These are phyloP conservation scores for Gymnocypris eckloni DNA, from an alignment of 2,797 vertebrate genomes.

Conservation along the genomic window DNA sequence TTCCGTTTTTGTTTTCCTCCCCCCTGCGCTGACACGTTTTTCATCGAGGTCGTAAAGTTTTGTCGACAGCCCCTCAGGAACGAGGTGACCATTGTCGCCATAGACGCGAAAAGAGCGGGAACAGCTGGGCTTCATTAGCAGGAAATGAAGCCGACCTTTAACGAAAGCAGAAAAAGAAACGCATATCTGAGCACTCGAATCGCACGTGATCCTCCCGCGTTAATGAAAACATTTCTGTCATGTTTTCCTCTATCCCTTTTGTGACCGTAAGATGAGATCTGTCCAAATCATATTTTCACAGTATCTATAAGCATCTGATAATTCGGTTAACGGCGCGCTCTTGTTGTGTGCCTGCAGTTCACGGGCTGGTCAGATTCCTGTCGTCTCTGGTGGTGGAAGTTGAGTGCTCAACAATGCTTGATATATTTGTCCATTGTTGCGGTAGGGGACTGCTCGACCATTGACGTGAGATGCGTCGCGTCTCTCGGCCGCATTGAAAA, in stretches of 20 bases:
- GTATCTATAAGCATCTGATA: conserved; percentile 41
- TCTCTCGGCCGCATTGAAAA: conserved; percentile 47
- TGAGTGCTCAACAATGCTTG: conserved; percentile 42
- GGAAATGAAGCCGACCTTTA: conserved; percentile 66
- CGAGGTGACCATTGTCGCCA: conserved; percentile 62
- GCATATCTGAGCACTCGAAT: conserved; percentile 47
- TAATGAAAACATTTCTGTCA: conserved; percentile 52
- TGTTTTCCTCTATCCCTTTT: conserved; percentile 41
- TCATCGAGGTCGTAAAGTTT: conserved; percentile 56
- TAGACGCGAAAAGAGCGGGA: conserved; percentile 58
- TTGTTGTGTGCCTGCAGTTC: conserved; percentile 39
- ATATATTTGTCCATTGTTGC: conserved; percentile 49
- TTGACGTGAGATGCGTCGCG: conserved; percentile 40
- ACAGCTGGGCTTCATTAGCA: conserved; percentile 69
- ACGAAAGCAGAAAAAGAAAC: conserved; percentile 52
- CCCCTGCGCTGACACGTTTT: conserved; percentile 54
- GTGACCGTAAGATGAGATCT: conserved; percentile 44
- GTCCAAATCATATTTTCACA: conserved; percentile 43
- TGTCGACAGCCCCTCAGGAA: conserved; percentile 55
- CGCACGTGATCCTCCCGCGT: conserved; percentile 44
- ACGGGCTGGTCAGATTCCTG: conserved; percentile 48
- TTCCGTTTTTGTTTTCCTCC: conserved; percentile 12
- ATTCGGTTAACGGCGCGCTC: conserved; percentile 25
- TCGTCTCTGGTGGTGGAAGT: conserved; percentile 33
- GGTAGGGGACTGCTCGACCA: conserved; percentile 19